Conservation (phyloP, 2,888 invertebrate species). For the Rhimphoctona megacephalus region DNA sequence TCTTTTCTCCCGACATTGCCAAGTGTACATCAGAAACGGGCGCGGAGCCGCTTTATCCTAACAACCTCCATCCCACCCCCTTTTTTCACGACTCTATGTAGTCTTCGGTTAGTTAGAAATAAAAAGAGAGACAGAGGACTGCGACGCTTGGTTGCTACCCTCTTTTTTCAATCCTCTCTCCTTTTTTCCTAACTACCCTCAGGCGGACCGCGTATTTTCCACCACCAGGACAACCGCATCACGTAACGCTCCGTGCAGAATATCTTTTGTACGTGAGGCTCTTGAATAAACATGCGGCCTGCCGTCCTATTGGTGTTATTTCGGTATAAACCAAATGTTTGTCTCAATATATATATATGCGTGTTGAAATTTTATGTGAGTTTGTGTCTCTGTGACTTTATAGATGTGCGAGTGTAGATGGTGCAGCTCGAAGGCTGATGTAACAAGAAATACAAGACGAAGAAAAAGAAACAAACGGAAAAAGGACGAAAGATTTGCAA, state of each 20-base stretch:
- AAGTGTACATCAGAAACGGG: conserved; percentile 60
- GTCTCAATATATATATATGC: conserved; percentile 28
- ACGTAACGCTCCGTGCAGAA: conserved; percentile 80
- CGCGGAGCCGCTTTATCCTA: conserved; percentile 62
- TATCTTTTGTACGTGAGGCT: conserved; percentile 83
- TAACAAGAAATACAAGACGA: conserved; percentile 35
- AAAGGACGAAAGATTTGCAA: conserved; percentile 19
- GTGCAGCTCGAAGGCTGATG: conserved; percentile 23
- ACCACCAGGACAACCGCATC: conserved; percentile 69
- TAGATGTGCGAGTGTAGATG: conserved; percentile 38
- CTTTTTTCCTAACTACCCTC: conserved; percentile 19
- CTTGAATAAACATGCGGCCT: conserved; percentile 83
- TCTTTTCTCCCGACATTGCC: conserved; percentile 45
- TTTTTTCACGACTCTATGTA: conserved; percentile 19
- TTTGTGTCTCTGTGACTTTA: background rate
- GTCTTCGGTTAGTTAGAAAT: conserved; percentile 24
- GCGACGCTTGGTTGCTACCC: conserved; percentile 67
- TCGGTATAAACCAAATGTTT: conserved; percentile 74
- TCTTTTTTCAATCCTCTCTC: background rate
- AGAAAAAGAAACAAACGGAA: conserved; percentile 40
- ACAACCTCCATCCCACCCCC: conserved; percentile 35
- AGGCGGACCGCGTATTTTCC: conserved; percentile 60
- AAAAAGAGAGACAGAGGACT: conserved; percentile 39
- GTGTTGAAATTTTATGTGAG: background rate
- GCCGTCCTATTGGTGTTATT: conserved; percentile 57